These are phyloP conservation scores for Grapholita molesta DNA, from an alignment of 1,140 invertebrate genomes.

Conservation along the genomic window DNA sequence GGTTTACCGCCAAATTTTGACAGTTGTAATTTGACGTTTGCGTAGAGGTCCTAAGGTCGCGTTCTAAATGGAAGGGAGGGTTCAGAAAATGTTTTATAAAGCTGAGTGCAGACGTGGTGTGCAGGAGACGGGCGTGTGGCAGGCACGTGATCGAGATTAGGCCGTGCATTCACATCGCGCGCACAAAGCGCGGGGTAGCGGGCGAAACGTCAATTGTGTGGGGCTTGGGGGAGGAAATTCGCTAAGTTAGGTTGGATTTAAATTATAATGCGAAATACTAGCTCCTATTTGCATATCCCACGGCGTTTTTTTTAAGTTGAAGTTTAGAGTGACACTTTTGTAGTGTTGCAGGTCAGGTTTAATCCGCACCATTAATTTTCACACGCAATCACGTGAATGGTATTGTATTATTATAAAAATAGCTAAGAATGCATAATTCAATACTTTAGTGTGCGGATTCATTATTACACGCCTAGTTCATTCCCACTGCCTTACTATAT, in stretches of 20 bases:
- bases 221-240: slow-evolving; percentile 66
- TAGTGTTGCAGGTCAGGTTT: slow-evolving; percentile 6
- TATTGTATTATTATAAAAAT: no score
- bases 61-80: slow-evolving; percentile 21
- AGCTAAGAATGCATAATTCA: no score
- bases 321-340: slow-evolving; percentile 17
- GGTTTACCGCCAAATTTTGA: slow-evolving; percentile 46
- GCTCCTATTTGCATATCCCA: slow-evolving; percentile 74
- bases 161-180: slow-evolving; percentile 64
- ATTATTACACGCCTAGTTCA: no score
- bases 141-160: slow-evolving; percentile 72
- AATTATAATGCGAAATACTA: slow-evolving; percentile 71
- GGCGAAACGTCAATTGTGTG: slow-evolving; percentile 66
- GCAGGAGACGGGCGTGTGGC: slow-evolving; percentile 60
- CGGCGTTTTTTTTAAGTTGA: slow-evolving; percentile 34
- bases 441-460: not conserved
- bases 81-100: slow-evolving; percentile 42
- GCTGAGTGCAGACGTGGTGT: slow-evolving; percentile 49
- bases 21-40: slow-evolving; percentile 38
- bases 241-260: slow-evolving; percentile 70
- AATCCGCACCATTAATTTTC: slow-evolving; percentile 6
- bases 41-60: slow-evolving; percentile 26
- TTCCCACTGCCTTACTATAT: no score
- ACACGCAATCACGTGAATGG: not conserved
- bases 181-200: slow-evolving; percentile 61